Evolutionary conservation across 2,888 invertebrate species (phyloP), one percentile per base, ranked within the genome.

Genomic region (Hermaeophaga mercurialis): DNA sequence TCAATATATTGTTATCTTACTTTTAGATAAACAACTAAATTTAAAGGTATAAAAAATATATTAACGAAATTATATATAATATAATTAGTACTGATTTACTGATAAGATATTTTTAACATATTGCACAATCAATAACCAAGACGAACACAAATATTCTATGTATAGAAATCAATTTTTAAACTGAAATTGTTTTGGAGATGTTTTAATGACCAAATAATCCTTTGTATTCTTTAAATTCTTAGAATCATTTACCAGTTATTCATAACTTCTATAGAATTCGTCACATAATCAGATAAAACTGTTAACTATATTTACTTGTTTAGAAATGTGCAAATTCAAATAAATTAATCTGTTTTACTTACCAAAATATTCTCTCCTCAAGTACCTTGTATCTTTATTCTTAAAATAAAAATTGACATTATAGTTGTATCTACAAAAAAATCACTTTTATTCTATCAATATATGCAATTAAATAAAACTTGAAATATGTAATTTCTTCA

Each of bases 321-420:
- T n/a, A n/a, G n/a, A n/a, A n/a, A n/a, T n/a, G 6, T 31, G 3
- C 31, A 31, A 22, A 19, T 39, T 39, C 39, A 22, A n/a, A 8
- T 9, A n/a, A 11, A 19, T 19, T 19, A 39, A 39, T 19, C 19
- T 39, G n/a, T 36, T 24, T 43, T 50, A 53, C 52, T 46, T 41
- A 38, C 33, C 18, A 34, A 48, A 34, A 34, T 31, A 18, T 17
- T 11, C 3, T 15, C 36, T 38, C 12, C 36, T 44, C 17, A 38
- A 36, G 15, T 17, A 47, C 33, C n/a, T 48, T 33, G 39, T 41
- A 53, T 48, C 48, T 39, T 57, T 36, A 31, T 44, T 57, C 48
- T 48, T 48, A 46, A 47, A 47, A 53, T 53, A 53, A 50, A 48
- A 53, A 48, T 57, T 44, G 57, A 48, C 53, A 47, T 57, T 36